These are phyloP conservation scores for Sinonovacula constricta DNA, from an alignment of 1,140 invertebrate species.

Conservation along the genomic window DNA sequence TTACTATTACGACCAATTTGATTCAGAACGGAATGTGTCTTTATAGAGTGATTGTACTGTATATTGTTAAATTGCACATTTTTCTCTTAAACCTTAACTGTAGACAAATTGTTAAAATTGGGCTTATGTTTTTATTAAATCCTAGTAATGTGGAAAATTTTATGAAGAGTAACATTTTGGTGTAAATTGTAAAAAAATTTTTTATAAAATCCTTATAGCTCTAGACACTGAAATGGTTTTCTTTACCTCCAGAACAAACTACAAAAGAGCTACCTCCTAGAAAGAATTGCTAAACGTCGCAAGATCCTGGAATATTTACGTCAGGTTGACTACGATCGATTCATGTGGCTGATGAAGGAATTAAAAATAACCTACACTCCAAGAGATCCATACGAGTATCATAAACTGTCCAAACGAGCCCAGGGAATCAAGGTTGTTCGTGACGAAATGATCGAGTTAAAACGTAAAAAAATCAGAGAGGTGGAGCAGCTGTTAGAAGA, in stretches of 20 bases:
- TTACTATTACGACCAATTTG: too few relatives aligned
- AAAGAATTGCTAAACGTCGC: constrained; percentile 87
- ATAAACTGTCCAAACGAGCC: constrained; percentile 76
- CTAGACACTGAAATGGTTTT: too few relatives aligned
- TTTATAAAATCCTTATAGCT: not conserved
- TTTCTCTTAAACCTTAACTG: too few relatives aligned
- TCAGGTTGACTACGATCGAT: constrained; percentile 88
- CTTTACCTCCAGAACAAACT: constrained; percentile 80
- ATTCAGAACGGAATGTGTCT: too few relatives aligned
- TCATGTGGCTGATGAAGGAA: constrained; percentile 91
- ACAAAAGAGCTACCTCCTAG: constrained; percentile 82
- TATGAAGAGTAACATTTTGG: not conserved
- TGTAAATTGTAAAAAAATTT: not conserved
- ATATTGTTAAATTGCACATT: too few relatives aligned
- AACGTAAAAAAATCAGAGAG: constrained; percentile 82
- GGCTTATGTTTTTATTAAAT: too few relatives aligned
- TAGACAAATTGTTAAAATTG: too few relatives aligned
- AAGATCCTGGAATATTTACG: constrained; percentile 85
- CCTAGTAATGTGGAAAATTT: too few relatives aligned
- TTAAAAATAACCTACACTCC: constrained; percentile 86
- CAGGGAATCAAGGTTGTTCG: constrained; percentile 82
- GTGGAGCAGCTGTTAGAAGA: constrained; percentile 83
- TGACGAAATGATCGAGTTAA: constrained; percentile 84
- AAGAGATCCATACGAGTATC: constrained; percentile 75
- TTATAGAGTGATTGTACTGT: too few relatives aligned